Conservation (phyloP, 2,888 invertebrate species). For the Chydorus sphaericus region DNA sequence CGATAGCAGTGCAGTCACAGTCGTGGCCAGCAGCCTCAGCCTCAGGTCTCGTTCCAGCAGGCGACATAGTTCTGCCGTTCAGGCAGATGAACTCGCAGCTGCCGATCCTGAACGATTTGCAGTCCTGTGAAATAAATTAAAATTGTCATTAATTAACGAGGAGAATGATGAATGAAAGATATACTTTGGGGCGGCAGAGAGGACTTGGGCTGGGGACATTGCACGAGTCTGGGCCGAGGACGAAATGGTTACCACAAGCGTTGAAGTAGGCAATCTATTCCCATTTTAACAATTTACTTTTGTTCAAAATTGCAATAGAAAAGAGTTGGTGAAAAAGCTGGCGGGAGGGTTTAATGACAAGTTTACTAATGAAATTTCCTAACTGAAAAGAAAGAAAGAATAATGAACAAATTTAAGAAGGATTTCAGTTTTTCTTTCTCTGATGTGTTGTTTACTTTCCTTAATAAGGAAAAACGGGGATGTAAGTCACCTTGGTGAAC, state of each 20-base stretch:
- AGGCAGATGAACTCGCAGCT: slow-evolving; percentile 73
- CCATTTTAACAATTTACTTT: no score
- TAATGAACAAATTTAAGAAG: no score
- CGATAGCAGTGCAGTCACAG: slow-evolving; percentile 66
- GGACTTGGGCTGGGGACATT: slow-evolving; percentile 67
- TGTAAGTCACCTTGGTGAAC: no score
- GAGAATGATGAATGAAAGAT: background rate
- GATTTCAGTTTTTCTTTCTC: no score
- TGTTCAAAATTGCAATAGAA: background rate
- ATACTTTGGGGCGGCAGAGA: slow-evolving; percentile 69
- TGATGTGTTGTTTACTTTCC: no score
- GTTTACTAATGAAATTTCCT: no score
- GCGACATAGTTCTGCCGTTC: slow-evolving; percentile 42
- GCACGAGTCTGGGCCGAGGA: slow-evolving; percentile 76
- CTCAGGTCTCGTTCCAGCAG: slow-evolving; percentile 42
- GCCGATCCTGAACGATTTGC: slow-evolving; percentile 67
- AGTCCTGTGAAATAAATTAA: slow-evolving; percentile 40
- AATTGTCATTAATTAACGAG: background rate
- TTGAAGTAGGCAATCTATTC: no score
- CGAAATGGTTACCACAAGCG: slow-evolving; percentile 62
- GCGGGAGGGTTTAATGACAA: background rate
- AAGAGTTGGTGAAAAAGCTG: background rate
- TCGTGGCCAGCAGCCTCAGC: slow-evolving; percentile 62
- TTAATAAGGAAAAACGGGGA: no score
- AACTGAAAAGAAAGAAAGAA: no score